Evolutionary conservation across 2,113 vertebrate genomes (phyloP).

Genomic region (Cebidichthys violaceus): DNA sequence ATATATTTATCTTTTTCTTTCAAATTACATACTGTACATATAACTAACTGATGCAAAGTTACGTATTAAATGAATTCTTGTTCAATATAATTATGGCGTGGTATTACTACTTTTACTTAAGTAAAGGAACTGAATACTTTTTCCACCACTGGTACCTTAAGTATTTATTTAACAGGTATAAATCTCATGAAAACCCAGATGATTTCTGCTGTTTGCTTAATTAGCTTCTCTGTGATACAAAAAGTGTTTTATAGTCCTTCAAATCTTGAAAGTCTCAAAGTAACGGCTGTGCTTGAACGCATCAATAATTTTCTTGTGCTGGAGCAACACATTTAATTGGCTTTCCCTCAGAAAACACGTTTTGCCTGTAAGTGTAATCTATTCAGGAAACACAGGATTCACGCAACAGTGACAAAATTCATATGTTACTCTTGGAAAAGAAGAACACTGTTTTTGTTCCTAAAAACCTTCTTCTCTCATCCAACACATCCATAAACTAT

Average conservation of each 20-base stretch:
- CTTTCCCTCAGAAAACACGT: not conserved
- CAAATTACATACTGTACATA: not conserved
- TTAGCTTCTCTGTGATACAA: not conserved
- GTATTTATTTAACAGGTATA: not conserved
- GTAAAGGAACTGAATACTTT: not conserved
- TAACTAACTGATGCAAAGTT: not conserved
- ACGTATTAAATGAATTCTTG: not conserved
- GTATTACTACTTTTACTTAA: not conserved
- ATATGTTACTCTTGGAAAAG: conserved; percentile 16
- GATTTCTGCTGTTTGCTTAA: not conserved
- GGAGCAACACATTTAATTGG: not conserved
- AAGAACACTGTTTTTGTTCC: not conserved
- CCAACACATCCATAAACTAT: conserved; percentile 39
- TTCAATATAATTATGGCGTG: not conserved
- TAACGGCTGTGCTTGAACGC: not conserved
- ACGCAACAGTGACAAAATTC: conserved; percentile 1
- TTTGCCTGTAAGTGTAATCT: conserved; percentile 4
- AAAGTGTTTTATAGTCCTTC: not conserved
- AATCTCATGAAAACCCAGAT: not conserved
- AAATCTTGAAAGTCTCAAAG: not conserved
- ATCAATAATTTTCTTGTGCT: not conserved
- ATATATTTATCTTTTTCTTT: not conserved
- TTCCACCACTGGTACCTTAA: not conserved
- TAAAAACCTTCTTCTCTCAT: conserved; percentile 33
- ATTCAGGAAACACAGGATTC: conserved; percentile 24